phyloP scores from a whole-genome alignment of 2,888 invertebrate species.

The Drosophila austrosaltans region DNA sequence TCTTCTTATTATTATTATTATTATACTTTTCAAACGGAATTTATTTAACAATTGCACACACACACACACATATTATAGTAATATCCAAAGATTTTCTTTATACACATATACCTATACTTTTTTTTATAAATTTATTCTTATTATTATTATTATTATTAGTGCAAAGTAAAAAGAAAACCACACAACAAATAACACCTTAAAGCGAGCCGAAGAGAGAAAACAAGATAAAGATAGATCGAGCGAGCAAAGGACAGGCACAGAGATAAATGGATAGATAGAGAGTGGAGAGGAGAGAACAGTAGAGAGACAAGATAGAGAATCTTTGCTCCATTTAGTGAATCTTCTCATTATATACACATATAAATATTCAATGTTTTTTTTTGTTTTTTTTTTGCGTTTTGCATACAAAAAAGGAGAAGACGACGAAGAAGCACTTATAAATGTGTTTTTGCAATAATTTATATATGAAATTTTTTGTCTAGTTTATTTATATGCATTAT shows the following conservation, averaged over 20 bases:
- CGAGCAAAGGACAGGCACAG: not conserved
- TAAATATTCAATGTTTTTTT: slow-evolving; percentile 20
- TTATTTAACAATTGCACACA: slow-evolving; percentile 14
- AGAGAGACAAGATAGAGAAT: not conserved
- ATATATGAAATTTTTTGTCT: slow-evolving; percentile 39
- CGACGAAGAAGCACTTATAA: not conserved
- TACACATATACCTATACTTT: slow-evolving; percentile 33
- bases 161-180: not conserved
- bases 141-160: not conserved
- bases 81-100: slow-evolving; percentile 66
- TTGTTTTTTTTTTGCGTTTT: slow-evolving; percentile 8
- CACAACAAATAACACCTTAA: not conserved
- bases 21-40: slow-evolving; percentile 1
- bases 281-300: not conserved
- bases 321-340: slow-evolving; percentile 5
- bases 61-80: slow-evolving; percentile 11
- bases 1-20: not conserved
- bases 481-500: slow-evolving; percentile 47
- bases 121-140: slow-evolving; percentile 5
- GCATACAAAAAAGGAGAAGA: slow-evolving; percentile 22
- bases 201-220: not conserved
- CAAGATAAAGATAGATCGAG: not conserved
- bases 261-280: not conserved
- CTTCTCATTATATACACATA: slow-evolving; percentile 12
- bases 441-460: slow-evolving; percentile 53